Percentiles rank a stretch among this genome's conserved stretches.
These are phyloP conservation scores for Drosophila infuscata DNA, from an alignment of 2,888 invertebrate genomes.

Conservation along the genomic window DNA sequence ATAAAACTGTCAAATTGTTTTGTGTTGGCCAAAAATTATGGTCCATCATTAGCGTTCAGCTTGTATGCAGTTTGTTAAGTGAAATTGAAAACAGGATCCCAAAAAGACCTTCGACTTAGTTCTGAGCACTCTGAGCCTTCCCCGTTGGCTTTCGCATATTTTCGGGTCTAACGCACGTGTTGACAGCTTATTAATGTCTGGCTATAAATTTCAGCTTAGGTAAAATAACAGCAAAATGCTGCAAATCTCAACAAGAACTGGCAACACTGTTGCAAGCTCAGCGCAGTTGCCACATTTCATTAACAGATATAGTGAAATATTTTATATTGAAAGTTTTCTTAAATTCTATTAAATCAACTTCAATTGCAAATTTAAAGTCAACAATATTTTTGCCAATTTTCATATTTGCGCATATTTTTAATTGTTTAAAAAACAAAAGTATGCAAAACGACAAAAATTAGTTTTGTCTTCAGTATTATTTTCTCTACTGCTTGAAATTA, in stretches of 20 bases:
- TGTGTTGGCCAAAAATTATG: conserved; percentile 80
- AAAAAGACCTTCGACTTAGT: conserved; percentile 9
- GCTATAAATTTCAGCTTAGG: conserved; percentile 72
- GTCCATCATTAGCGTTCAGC: conserved; percentile 80
- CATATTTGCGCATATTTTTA: background rate
- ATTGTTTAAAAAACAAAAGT: background rate
- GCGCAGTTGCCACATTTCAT: conserved; percentile 13
- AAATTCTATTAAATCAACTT: background rate
- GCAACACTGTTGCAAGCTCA: conserved; percentile 48
- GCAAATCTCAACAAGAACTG: conserved; percentile 13
- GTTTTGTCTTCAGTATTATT: background rate
- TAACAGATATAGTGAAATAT: background rate
- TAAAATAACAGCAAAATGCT: conserved; percentile 18
- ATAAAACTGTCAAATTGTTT: conserved; percentile 84
- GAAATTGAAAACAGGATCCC: conserved; percentile 68
- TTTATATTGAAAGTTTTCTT: background rate
- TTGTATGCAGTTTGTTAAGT: conserved; percentile 76
- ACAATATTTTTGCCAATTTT: too few species aligned
- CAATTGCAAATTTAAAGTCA: background rate
- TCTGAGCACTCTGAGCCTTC: background rate
- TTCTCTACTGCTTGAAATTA: background rate
- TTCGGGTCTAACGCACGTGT: conserved; percentile 80
- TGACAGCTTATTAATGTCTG: conserved; percentile 83
- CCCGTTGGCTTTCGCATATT: conserved; percentile 17
- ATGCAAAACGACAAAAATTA: background rate